Conservation (phyloP, 2,888 invertebrate species). For the Pimpla rufipes region DNA sequence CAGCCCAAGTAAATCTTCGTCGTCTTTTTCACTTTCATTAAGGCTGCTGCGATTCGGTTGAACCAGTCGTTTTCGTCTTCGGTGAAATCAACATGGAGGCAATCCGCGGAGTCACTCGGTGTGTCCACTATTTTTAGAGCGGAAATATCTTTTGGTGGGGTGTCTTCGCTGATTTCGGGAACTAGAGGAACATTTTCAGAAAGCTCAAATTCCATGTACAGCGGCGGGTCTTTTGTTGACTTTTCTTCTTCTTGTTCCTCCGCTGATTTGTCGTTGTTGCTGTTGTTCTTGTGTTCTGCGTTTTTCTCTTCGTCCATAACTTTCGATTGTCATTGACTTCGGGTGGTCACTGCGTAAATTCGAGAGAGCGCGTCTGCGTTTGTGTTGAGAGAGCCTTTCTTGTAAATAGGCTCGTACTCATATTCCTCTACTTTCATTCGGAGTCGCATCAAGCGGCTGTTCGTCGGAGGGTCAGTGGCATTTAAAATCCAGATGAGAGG, state of each 20-base stretch:
- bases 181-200: background rate
- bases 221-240: no score
- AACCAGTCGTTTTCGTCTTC: conserved; percentile 18
- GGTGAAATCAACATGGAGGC: conserved; percentile 14
- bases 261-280: background rate
- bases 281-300: background rate
- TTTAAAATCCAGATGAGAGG: conserved; percentile 58
- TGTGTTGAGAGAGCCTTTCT: conserved; percentile 50
- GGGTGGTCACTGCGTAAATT: conserved; percentile 38
- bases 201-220: conserved; percentile 30
- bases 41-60: background rate
- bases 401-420: conserved; percentile 56
- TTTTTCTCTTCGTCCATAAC: background rate
- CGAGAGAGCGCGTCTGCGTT: conserved; percentile 57
- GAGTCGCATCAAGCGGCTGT: conserved; percentile 48
- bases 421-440: conserved; percentile 58
- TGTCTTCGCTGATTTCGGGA: conserved; percentile 23
- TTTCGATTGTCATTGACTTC: background rate
- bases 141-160: background rate
- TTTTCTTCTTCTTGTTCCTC: background rate
- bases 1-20: conserved; percentile 25
- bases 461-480: conserved; percentile 40
- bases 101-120: background rate
- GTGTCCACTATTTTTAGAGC: conserved; percentile 20
- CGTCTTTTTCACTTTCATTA: background rate